A percentile compares a stretch with the other conserved stretches of the same genome.
Conservation (phyloP, 2,888 invertebrate species). For the Macropis europaea region DNA sequence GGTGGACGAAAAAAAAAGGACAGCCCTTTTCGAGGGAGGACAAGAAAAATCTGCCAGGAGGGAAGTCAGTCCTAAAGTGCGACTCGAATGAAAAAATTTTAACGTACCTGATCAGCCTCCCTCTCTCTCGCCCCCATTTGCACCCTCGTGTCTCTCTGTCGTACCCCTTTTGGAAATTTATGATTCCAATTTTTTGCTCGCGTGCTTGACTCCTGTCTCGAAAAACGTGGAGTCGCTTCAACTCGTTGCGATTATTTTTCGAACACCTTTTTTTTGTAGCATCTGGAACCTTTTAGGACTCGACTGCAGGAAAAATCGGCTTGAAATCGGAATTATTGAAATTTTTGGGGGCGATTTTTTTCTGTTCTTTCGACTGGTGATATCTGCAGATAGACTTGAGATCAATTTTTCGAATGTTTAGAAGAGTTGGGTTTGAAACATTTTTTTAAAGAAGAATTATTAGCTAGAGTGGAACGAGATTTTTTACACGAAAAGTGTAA, state of each 20-base stretch:
- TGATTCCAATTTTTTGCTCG: slow-evolving; percentile 38
- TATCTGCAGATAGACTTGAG: no score
- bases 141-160: not conserved
- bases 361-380: no score
- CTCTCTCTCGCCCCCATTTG: not conserved
- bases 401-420: no score
- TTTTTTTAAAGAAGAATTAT: no score
- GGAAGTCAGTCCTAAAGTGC: not conserved
- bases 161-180: slow-evolving; percentile 33
- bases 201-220: slow-evolving; percentile 5
- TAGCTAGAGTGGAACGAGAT: no score
- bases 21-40: slow-evolving; percentile 8
- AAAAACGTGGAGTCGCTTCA: not conserved
- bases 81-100: slow-evolving; percentile 25
- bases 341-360: not conserved
- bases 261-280: not conserved
- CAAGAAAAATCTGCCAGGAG: slow-evolving; percentile 5
- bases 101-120: slow-evolving; percentile 15
- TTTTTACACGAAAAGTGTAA: no score
- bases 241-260: not conserved
- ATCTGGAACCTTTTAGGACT: not conserved
- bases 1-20: slow-evolving; percentile 15
- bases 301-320: not conserved
- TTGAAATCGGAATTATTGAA: not conserved
- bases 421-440: no score